Evolutionary conservation across 2,797 vertebrate species (phyloP).

Genomic region (Moxostoma hubbsi): DNA sequence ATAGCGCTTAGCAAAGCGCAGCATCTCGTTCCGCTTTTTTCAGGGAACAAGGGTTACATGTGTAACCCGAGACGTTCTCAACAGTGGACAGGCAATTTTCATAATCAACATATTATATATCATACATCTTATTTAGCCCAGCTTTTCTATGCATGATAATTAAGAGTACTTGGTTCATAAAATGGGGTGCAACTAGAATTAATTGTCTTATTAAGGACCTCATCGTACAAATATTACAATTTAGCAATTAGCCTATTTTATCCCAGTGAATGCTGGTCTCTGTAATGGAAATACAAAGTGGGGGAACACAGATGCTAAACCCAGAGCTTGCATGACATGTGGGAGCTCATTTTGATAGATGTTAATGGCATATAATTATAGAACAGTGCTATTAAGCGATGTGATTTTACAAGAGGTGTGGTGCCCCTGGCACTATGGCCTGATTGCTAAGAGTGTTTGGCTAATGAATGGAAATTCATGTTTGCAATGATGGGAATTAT

Average conservation of each 20-base stretch:
- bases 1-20: no score
- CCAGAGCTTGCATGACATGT: slow-evolving; percentile 66
- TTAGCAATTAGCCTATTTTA: slow-evolving; percentile 60
- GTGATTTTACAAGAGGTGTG: slow-evolving; percentile 78
- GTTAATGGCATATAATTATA: slow-evolving; percentile 82
- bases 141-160: slow-evolving; percentile 40
- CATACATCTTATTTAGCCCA: slow-evolving; percentile 31
- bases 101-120: slow-evolving; percentile 18
- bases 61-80: slow-evolving; percentile 14
- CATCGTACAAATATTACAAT: slow-evolving; percentile 54
- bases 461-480: slow-evolving; percentile 82
- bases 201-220: slow-evolving; percentile 58
- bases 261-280: slow-evolving; percentile 45
- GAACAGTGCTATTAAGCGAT: slow-evolving; percentile 78
- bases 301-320: slow-evolving; percentile 65
- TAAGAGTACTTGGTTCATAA: slow-evolving; percentile 42
- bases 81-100: slow-evolving; percentile 3
- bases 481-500: slow-evolving; percentile 76
- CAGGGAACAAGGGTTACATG: no score
- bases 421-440: slow-evolving; percentile 76
- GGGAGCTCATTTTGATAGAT: slow-evolving; percentile 79
- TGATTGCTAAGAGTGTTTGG: slow-evolving; percentile 79
- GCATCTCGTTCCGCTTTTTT: no score
- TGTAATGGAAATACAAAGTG: slow-evolving; percentile 50
- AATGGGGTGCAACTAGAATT: slow-evolving; percentile 50